Base-by-base conservation (phyloP, 2,888 invertebrate genomes). In the Limnephilus marmoratus region DNA sequence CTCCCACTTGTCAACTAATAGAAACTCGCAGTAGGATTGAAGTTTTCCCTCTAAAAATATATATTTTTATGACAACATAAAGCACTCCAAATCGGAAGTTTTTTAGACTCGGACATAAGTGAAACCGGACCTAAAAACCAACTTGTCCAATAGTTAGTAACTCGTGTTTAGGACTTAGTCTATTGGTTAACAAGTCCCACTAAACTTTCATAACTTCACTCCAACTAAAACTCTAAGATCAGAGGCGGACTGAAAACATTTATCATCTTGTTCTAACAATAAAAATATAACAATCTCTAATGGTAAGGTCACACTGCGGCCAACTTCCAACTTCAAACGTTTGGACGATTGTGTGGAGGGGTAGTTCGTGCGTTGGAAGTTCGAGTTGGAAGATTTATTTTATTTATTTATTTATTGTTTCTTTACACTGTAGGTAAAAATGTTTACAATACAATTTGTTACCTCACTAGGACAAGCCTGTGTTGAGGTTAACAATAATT, bases 51-150 rank as follows among this genome's bases (percentile, higher is more conserved):
- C 68, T n/a, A 68, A 68, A 24, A 68, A 68, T n/a, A 68, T 68
- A 68, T 68, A 68, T 68, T 68, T 68, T 68, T n/a, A 68, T 68
- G 68, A n/a, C 68, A 68, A 68, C 68, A 68, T 68, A 68, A 68
- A 68, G n/a, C 68, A 68, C n/a, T 68, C 9, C 24, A 68, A 68
- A 68, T n/a, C 7, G 68, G 24, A 68, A 68, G 68, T 68, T 68
- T 24, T 68, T 68, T 68, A n/a, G 24, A 24, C 24, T n/a, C 68
- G n/a, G 24, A 68, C 68, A 68, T 68, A 68, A 68, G 68, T 68
- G 68, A 68, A 68, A 68, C 68, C n/a, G 68, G 68, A 68, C 68
- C 68, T 68, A 68, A 68, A 68, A 68, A 68, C 68, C 68, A 9
- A 68, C 68, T 68, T 68, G 68, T 68, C 68, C 24, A 68, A 68